Percentiles rank a stretch among this genome's conserved stretches.
Conservation (phyloP, 2,797 vertebrate species). For the Muscicapa comitata region DNA sequence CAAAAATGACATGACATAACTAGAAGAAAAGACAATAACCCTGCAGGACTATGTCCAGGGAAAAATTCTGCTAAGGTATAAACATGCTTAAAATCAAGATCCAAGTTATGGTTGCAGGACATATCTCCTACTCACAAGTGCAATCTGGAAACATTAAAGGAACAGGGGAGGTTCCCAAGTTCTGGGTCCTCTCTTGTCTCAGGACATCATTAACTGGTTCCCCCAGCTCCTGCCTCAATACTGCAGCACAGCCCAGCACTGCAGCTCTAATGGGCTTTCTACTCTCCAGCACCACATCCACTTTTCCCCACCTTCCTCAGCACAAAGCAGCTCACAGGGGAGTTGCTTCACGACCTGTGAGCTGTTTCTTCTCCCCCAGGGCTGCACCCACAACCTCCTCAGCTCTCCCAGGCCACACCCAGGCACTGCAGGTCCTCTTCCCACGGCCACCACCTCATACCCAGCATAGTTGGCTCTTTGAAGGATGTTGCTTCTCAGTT, state of each 20-base stretch:
- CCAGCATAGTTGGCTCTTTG: not conserved
- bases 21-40: not conserved
- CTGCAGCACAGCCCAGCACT: not conserved
- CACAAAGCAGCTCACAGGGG: not conserved
- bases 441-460: not conserved
- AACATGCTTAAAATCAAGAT: not conserved
- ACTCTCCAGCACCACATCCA: not conserved
- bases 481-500: not conserved
- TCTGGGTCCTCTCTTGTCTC: not conserved
- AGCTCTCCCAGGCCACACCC: not conserved
- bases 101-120: not conserved
- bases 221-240: not conserved
- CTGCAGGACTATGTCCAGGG: not conserved
- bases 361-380: not conserved
- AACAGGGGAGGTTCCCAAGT: not conserved
- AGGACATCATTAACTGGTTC: not conserved
- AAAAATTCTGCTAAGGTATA: not conserved
- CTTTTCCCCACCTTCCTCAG: not conserved
- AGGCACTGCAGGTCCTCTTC: not conserved
- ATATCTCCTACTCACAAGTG: not conserved
- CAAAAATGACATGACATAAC: accelerated
- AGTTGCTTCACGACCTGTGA: not conserved
- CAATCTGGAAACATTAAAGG: not conserved
- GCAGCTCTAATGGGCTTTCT: not conserved
- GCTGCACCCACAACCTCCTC: not conserved